Percentiles rank a stretch among this genome's conserved stretches.
These are phyloP conservation scores for Boloria euphrosyne DNA, from an alignment of 2,888 invertebrate species.

Conservation along the genomic window DNA sequence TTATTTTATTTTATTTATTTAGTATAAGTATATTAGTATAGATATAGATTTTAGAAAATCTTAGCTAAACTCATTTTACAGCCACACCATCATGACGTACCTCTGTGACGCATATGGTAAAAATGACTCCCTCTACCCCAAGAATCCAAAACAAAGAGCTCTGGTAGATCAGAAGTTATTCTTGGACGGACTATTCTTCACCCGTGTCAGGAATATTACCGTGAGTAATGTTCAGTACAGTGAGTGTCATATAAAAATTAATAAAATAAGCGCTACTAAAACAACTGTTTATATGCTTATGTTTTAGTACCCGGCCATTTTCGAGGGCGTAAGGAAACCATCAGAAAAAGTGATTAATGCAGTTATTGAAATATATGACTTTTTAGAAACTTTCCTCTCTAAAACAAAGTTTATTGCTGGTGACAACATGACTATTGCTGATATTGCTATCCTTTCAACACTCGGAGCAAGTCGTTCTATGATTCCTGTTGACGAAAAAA, in stretches of 20 bases:
- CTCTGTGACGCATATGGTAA: slow-evolving; percentile 78
- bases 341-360: slow-evolving; percentile 57
- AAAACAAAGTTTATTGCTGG: slow-evolving; percentile 75
- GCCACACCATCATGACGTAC: slow-evolving; percentile 78
- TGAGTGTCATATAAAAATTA: no score
- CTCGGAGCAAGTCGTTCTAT: slow-evolving; percentile 52
- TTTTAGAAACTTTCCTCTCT: slow-evolving; percentile 72
- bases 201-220: slow-evolving; percentile 59
- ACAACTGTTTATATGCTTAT: not conserved
- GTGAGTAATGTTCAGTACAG: slow-evolving; percentile 56
- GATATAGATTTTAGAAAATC: not conserved
- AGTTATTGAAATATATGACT: slow-evolving; percentile 68
- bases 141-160: slow-evolving; percentile 75
- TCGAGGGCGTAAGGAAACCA: slow-evolving; percentile 54
- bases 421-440: slow-evolving; percentile 78
- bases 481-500: slow-evolving; percentile 49
- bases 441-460: slow-evolving; percentile 66
- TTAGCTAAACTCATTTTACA: slow-evolving; percentile 45
- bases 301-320: slow-evolving; percentile 43
- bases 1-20: no score
- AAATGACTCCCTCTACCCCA: slow-evolving; percentile 81
- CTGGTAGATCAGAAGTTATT: slow-evolving; percentile 79
- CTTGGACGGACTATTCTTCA: slow-evolving; percentile 77
- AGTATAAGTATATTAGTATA: no score
- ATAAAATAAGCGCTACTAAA: not conserved